phyloP scores from a whole-genome alignment of 2,797 vertebrate genomes.

The Hemibagrus guttatus region DNA sequence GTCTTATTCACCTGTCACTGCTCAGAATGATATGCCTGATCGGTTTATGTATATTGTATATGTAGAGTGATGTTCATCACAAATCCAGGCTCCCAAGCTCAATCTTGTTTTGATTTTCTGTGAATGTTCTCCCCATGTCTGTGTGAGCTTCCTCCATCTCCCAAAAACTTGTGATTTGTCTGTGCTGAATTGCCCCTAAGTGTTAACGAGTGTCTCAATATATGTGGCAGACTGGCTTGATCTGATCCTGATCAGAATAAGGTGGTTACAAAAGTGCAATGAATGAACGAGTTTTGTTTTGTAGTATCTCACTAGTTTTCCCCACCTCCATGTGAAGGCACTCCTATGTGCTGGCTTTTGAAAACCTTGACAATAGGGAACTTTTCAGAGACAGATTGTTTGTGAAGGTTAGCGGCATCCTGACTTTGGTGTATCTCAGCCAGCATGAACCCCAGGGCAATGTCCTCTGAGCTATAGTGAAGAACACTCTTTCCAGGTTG shows the following conservation, averaged over 20 bases:
- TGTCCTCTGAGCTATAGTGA: neutral
- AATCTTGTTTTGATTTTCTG: neutral
- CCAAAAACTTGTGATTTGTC: neutral
- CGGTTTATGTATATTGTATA: neutral
- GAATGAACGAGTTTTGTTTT: neutral
- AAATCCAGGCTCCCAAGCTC: neutral
- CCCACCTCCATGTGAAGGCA: neutral
- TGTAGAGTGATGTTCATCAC: neutral
- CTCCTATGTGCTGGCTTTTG: neutral
- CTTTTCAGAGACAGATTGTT: slow-evolving; percentile 6
- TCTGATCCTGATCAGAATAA: neutral
- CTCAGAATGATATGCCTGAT: neutral
- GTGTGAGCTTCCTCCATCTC: neutral
- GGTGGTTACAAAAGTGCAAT: neutral
- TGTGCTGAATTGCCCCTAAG: neutral
- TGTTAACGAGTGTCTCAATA: neutral
- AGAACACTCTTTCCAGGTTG: neutral
- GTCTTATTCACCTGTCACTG: no score
- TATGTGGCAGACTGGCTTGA: neutral
- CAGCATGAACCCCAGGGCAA: no score
- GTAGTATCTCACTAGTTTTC: neutral
- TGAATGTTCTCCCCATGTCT: neutral
- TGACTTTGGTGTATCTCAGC: neutral
- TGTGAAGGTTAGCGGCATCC: slow-evolving; percentile 5
- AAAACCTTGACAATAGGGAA: slow-evolving; percentile 8